Base-by-base conservation (phyloP, 2,797 vertebrate genomes). In the Jordanella pulchra region DNA sequence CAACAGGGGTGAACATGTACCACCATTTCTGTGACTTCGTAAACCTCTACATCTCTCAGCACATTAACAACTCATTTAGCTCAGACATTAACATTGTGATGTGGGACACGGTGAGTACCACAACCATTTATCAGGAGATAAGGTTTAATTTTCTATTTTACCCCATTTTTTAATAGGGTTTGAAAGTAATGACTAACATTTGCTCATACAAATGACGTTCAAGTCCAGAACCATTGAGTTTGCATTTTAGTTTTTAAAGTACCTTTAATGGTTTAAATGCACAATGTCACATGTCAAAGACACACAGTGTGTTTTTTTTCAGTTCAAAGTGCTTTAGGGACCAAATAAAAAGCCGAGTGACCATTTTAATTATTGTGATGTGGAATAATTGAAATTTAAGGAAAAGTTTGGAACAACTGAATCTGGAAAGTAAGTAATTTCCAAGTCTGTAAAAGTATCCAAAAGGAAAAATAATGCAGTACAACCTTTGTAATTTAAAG, bases 1-100 rank as follows among this genome's bases (percentile, higher is more conserved):
- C 32, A 9, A 72, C 76, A 99, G 98, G 98, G 72, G 97, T 99
- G 64, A 99, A 99, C 81, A 98, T 99, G 98, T 99, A 99, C 86
- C 98, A 99, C 84, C 98, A 99, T 89, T 99, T 99, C 92, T 99
- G 98, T 82, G 98, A 99, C 83, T 99, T 99, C 72, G 89, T 97
- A 89, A 99, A 99, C 79, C 96, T 99, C 39, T 99, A 98, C 84
- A 95, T 99, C 76, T 97, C 97, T 12, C 98, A 99, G 81, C 98
- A 99, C 60, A 86, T 99, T 54, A 99, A 97, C 87, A 99, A 96
- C 84, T 99, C 97, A 35, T 99, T 99, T 94, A 95, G 94, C 76
- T 94, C 94, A 2, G 96, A 99, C 35, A 89, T 96, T 88, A 94
- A 96, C 86, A 93, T 99, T 30, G 86, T 99, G 87, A 99, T 99